Evolutionary conservation across 2,797 vertebrate species (phyloP), one percentile per base, ranked within the genome.

Genomic region (Dallia pectoralis): DNA sequence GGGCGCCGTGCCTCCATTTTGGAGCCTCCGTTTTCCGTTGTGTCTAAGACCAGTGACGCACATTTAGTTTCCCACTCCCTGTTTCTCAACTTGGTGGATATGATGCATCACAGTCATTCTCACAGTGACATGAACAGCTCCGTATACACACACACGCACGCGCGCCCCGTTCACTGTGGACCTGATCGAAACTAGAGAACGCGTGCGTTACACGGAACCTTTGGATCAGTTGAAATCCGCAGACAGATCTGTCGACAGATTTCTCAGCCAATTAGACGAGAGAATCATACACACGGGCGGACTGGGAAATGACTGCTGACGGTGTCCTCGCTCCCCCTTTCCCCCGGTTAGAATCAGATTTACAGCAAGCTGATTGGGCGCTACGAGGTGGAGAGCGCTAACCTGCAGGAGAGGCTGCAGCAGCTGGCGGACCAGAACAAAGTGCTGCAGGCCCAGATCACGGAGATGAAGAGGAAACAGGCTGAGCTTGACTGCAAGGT

Each of bases 401-500:
- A 93, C 61, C 88, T 97, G 84, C 95, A 96, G 87, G 96, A 97
- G 78, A 94, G 94, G 67, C 89, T 98, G 59, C 95, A 97, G 80
- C 93, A 93, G 86, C 80, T 93, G 77, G 88, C 93, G 0, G 94
- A 95, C 66, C 96, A 98, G 89, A 97, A 95, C 91, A 96, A 98
- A 89, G 94, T 93, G 71, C 92, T 98, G 25, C 96, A 97, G 89
- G 85, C 93, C 0, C 96, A 97, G 74, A 93, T 98, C 76, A 96
- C 82, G 4, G 96, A 98, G 85, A 96, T 95, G 94, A 97, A 96
- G 79, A 94, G 97, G 87, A 97, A 96, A 77, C 95, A 96, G 77
- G 85, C 96, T 0, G 97, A 97, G 90, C 93, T 82, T 0, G 95
- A 98, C 85, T 98, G 96, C 93, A 98, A 98, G 96, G 97, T 97